Percentiles rank a stretch among this genome's conserved stretches.
phyloP scores from a whole-genome alignment of 2,113 vertebrate genomes.

The Crotophaga sulcirostris region DNA sequence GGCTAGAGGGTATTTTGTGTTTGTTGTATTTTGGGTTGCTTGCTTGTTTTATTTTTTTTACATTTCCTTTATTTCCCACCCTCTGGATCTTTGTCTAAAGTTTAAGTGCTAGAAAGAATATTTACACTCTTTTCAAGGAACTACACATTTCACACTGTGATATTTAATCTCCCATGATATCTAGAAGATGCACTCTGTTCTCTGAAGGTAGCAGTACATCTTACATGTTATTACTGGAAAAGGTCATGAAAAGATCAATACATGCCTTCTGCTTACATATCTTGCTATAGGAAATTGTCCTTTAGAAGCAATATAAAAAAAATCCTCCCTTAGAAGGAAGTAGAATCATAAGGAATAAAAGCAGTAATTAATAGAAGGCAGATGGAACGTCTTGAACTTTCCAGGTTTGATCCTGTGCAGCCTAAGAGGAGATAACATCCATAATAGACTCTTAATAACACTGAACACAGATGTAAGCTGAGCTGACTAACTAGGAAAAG shows the following conservation, averaged over 20 bases:
- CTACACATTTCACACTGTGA: not conserved
- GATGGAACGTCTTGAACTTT: constrained; percentile 40
- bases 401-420: constrained; percentile 18
- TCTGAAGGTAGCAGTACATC: constrained; percentile 11
- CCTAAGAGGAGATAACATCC: constrained; percentile 7
- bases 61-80: not conserved
- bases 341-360: constrained; percentile 12
- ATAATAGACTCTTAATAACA: constrained; percentile 8
- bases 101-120: not conserved
- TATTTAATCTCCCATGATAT: constrained; percentile 8
- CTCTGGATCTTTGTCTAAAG: not conserved
- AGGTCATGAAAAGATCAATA: constrained; percentile 61
- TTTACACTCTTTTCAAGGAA: not conserved
- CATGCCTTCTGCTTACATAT: constrained; percentile 21
- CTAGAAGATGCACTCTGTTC: not conserved
- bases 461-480: not conserved
- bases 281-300: constrained; percentile 21
- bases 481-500: not conserved
- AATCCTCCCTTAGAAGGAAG: not conserved
- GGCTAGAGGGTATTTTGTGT: no score
- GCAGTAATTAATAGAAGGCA: constrained; percentile 49
- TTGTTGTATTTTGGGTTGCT: not conserved
- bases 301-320: constrained; percentile 29
- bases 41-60: not conserved
- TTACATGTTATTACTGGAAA: constrained; percentile 39